These are phyloP conservation scores for Cariama cristata DNA, from an alignment of 2,113 vertebrate genomes.

Conservation along the genomic window DNA sequence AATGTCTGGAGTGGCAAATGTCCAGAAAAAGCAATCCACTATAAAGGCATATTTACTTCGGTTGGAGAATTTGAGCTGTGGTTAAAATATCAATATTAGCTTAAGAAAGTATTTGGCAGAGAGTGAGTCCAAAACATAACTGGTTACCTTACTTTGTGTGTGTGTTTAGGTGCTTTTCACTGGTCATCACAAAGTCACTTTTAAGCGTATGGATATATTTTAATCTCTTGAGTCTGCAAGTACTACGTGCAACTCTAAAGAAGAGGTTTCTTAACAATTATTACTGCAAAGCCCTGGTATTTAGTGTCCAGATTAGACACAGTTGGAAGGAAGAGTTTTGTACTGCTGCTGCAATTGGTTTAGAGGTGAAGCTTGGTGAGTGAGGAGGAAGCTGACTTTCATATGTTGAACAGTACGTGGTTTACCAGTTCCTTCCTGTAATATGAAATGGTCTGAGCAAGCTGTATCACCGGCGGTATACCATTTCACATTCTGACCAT, in stretches of 20 bases:
- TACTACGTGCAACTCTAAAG: neutral
- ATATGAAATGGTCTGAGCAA: accelerated
- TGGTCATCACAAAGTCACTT: neutral
- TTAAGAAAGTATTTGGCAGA: conserved; percentile 73
- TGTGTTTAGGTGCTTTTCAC: neutral
- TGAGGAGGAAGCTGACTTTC: neutral
- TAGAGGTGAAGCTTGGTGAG: neutral
- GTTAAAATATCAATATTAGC: conserved; percentile 78
- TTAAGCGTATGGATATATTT: neutral
- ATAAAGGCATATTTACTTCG: conserved; percentile 62
- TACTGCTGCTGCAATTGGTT: neutral
- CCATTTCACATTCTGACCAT: neutral
- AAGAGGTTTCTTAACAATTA: neutral
- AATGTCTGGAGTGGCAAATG: conserved; percentile 49
- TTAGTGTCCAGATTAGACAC: accelerated
- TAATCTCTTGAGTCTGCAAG: neutral
- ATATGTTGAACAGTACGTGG: accelerated
- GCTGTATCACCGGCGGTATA: neutral
- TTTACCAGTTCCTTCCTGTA: neutral
- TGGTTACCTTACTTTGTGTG: neutral
- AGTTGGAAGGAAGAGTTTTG: neutral
- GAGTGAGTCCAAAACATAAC: neutral
- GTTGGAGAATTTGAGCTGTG: conserved; percentile 65
- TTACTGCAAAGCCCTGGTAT: neutral
- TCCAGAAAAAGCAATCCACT: conserved; percentile 57